Evolutionary conservation across 2,797 vertebrate species (phyloP).

Genomic region (Podargus strigoides): DNA sequence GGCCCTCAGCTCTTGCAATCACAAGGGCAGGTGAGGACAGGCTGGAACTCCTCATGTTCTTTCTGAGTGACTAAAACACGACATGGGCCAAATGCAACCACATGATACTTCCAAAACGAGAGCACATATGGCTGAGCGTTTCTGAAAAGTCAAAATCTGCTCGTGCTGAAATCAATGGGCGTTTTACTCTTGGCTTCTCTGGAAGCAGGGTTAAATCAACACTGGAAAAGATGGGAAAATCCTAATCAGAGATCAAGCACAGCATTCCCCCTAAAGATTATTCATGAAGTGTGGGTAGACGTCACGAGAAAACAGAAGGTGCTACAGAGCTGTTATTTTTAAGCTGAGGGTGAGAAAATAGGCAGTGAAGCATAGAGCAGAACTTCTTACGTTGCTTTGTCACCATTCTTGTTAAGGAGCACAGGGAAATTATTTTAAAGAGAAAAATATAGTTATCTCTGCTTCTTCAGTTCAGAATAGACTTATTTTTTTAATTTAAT

Average conservation of each 20-base stretch:
- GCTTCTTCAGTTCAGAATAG: background rate
- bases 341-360: constrained; percentile 51
- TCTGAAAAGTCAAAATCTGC: constrained; percentile 62
- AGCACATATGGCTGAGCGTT: constrained; percentile 51
- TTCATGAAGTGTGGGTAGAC: constrained; percentile 1
- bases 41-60: constrained; percentile 34
- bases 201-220: constrained; percentile 37
- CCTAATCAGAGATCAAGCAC: constrained; percentile 7
- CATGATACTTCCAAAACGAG: constrained; percentile 45
- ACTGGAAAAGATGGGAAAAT: background rate
- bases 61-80: constrained; percentile 52
- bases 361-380: background rate
- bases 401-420: background rate
- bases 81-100: constrained; percentile 55
- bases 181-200: constrained; percentile 15
- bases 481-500: background rate
- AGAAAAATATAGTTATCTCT: background rate
- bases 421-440: background rate
- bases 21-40: constrained; percentile 56
- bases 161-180: background rate
- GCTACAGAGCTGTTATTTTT: constrained; percentile 61
- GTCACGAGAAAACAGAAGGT: constrained; percentile 53
- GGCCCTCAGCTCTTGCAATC: constrained; percentile 10
- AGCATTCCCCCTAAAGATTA: background rate
- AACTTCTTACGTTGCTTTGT: constrained; percentile 29